Evolutionary conservation across 2,113 vertebrate species (phyloP), one percentile per base, ranked within the genome.

Genomic region (Capreolus pygargus): DNA sequence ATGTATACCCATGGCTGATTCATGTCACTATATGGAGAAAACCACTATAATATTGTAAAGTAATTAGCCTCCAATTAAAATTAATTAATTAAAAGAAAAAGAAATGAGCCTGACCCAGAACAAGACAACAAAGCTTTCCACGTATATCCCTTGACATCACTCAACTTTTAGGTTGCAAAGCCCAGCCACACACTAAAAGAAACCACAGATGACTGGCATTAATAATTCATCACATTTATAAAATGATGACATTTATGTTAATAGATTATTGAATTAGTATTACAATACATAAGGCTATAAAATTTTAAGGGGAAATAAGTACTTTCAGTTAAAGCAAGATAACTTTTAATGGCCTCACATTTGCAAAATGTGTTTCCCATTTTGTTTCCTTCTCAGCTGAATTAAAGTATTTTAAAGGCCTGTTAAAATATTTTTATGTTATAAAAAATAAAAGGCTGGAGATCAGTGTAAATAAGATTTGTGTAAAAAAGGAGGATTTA

Each of bases 241-340:
- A 96, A 58, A 54, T 28, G 47, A 79, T 57, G 6, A 70, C 70
- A 67, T 36, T 93, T 86, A 78, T 78, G 11, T 86, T 78, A 55
- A 43, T 25, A 92, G 78, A 86, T 95, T 93, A 74, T 52, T 57
- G 19, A 91, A 74, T 87, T 58, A 83, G 14, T 47, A 91, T 79
- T 79, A 93, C 4, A 89, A 92, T 50, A 95, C 94, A 89, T 76
- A 78, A 89, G 47, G 28, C 57, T 61, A 23, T 93, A 95, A 85
- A 70, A 86, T 91, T 64, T 67, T 45, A 70, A 64, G 17, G 70
- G 54, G 16, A 28, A 67, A 91, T 94, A 89, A 61, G 57, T 23
- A 60, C 23, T 92, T 94, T 76, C 55, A 57, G 33, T 92, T 83
- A 86, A 82, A 89, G 58, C n/a, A 86, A n/a, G 47, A 28, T 89